These are phyloP conservation scores for Microchrysa polita DNA, from an alignment of 2,888 invertebrate species.

Conservation along the genomic window DNA sequence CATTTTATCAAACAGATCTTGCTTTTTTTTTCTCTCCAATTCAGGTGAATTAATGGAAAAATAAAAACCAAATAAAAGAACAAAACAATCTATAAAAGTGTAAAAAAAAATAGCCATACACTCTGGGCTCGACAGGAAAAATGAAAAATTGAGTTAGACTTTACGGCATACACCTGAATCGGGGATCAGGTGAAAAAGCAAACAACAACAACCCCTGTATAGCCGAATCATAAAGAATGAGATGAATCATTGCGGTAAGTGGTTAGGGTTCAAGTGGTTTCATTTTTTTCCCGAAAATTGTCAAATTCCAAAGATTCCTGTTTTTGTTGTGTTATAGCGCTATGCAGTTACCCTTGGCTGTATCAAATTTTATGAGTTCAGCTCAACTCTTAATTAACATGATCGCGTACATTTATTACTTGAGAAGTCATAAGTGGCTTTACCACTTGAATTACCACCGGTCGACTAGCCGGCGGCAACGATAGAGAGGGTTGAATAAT, in stretches of 20 bases:
- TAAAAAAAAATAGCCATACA: not conserved
- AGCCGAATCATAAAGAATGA: not conserved
- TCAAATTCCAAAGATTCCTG: constrained; percentile 28
- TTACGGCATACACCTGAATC: constrained; percentile 21
- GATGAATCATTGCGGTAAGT: constrained; percentile 21
- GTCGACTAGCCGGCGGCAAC: not conserved
- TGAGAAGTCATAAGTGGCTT: not conserved
- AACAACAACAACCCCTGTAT: not conserved
- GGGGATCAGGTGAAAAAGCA: constrained; percentile 13
- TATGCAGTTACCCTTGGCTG: constrained; percentile 1
- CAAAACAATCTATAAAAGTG: not conserved
- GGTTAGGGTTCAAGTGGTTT: not conserved
- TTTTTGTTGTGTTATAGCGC: not conserved
- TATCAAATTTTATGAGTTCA: constrained; percentile 9
- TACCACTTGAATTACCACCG: constrained; percentile 4
- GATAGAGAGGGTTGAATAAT: not conserved
- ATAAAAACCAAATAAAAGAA: constrained; percentile 11
- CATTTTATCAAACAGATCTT: not conserved
- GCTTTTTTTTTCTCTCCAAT: not conserved
- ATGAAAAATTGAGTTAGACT: constrained; percentile 27
- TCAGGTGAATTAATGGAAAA: constrained; percentile 34
- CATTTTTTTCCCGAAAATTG: not conserved
- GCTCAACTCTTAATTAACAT: not conserved
- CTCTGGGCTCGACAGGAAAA: not conserved
- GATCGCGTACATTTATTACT: not conserved